Base-by-base conservation (phyloP, 2,888 invertebrate genomes). In the Erpobdella octoculata region DNA sequence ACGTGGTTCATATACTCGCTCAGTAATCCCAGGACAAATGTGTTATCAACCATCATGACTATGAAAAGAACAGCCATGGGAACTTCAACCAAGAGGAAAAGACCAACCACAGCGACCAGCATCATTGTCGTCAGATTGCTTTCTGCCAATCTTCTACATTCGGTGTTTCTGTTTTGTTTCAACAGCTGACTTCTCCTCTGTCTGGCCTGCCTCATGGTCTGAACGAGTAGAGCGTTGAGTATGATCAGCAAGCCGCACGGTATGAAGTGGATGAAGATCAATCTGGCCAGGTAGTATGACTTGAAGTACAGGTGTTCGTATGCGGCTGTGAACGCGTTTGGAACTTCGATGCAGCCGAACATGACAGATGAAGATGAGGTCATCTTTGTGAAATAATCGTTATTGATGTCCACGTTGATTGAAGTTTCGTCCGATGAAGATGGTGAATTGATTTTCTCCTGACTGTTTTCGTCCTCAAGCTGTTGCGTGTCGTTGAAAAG, bases 201-300 rank as follows among this genome's bases (percentile, higher is more conserved):
- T 18, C 92, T 91, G 0, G 94, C 94, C 75, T 89, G 87, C 71
- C 90, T 86, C 88, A 95, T 88, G 0, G 93, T 92, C 69, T 88
- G 85, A 81, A 94, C 92, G 3, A 96, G 87, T 8, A 94, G 85
- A 0, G 91, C 88, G 81, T 95, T 95, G 69, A 96, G 87, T n/a
- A 92, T 89, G 0, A 94, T 92, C 58, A 96, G 86, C 1, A 91
- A 88, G 12, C 91, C 88, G 85, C 94, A 94, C 0, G 95, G 95
- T 72, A 92, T 86, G 75, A 92, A 85, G 81, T 95, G 92, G n/a
- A 95, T 92, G 83, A 92, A 92, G 9, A 94, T 84, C 18, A 93
- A 91, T n/a, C 95, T 87, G 82, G 93, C 93, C 79, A 89, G 88
- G 85, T 87, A 85, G 76, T 85, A 85, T 18, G 88, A 86, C 73